Evolutionary conservation across 1,140 invertebrate genomes (phyloP).

Genomic region (Cydia pomonella): DNA sequence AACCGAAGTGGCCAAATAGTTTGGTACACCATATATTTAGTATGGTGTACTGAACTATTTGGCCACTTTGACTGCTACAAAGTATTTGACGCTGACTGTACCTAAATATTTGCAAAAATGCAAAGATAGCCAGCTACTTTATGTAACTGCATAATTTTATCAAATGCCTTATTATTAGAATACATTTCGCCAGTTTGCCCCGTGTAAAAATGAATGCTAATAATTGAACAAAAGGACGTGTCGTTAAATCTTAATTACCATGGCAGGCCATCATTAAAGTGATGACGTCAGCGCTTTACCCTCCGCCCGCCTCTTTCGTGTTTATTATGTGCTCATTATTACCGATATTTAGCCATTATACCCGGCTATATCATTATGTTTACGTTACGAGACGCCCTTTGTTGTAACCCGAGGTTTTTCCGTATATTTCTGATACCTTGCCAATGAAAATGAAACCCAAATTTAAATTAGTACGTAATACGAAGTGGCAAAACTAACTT

Average conservation of each 20-base stretch:
- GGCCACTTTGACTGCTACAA: too few relatives aligned
- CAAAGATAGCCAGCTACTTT: neutral
- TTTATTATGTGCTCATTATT: conserved; percentile 45
- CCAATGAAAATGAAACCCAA: neutral
- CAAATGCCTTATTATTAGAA: neutral
- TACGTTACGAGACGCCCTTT: conserved; percentile 11
- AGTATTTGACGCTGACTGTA: too few relatives aligned
- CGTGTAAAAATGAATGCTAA: conserved; percentile 51
- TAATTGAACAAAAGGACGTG: conserved; percentile 52
- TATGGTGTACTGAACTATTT: too few relatives aligned
- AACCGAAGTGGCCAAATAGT: too few relatives aligned
- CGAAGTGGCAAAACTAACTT: too few relatives aligned
- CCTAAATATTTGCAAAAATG: neutral
- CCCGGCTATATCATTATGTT: conserved; percentile 27
- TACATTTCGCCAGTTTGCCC: conserved; percentile 28
- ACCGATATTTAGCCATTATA: conserved; percentile 38
- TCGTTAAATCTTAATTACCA: conserved; percentile 67
- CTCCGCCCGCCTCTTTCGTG: conserved; percentile 35
- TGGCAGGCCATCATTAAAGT: conserved; percentile 54
- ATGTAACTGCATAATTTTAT: neutral
- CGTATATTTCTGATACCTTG: neutral
- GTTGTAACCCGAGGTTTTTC: conserved; percentile 1
- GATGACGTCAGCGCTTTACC: conserved; percentile 47
- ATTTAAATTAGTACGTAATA: neutral
- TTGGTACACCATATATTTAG: too few relatives aligned